Conservation (phyloP, 2,113 vertebrate species). For the Pheucticus melanocephalus region DNA sequence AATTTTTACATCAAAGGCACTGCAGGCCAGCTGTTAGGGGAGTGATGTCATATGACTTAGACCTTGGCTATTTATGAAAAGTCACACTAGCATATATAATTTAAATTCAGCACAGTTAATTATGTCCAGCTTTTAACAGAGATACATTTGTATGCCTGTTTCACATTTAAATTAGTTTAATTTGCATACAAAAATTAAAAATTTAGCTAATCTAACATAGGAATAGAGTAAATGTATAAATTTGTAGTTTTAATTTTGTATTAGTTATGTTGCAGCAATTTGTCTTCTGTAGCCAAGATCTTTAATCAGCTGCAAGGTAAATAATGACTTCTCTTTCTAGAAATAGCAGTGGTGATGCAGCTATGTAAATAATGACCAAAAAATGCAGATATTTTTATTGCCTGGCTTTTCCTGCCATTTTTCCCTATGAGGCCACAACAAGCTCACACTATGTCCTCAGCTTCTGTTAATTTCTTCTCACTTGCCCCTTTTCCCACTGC, state of each 20-base stretch:
- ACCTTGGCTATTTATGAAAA: not conserved
- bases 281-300: not conserved
- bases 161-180: slow-evolving; percentile 8
- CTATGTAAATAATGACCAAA: not conserved
- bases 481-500: fast-evolving
- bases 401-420: not conserved
- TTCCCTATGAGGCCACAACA: not conserved
- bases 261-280: not conserved
- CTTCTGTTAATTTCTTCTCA: not conserved
- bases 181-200: slow-evolving; percentile 15
- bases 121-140: slow-evolving; percentile 1
- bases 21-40: not conserved
- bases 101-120: not conserved
- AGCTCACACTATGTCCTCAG: not conserved
- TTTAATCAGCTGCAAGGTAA: not conserved
- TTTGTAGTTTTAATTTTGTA: not conserved
- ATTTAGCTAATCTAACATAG: not conserved
- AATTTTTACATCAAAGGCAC: not conserved
- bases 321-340: not conserved
- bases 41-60: not conserved
- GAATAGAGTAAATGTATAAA: not conserved
- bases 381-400: not conserved
- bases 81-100: not conserved
- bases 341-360: not conserved
- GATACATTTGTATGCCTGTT: not conserved